These are phyloP conservation scores for Brachyhypopomus occidentalis DNA, from an alignment of 2,113 vertebrate species.

Conservation along the genomic window DNA sequence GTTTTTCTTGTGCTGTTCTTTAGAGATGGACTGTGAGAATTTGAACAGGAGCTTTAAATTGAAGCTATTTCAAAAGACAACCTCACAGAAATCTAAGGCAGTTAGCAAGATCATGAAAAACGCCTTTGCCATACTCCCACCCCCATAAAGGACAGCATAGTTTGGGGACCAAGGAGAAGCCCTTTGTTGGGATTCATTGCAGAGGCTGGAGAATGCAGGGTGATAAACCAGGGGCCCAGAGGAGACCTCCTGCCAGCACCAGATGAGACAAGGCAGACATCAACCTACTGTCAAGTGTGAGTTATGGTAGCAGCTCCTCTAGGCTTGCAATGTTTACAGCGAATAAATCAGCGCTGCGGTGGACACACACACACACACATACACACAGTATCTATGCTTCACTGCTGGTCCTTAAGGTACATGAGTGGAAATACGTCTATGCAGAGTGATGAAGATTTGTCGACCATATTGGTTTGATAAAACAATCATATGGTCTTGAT, in stretches of 20 bases:
- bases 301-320: slow-evolving; percentile 1
- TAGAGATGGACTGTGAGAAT: slow-evolving; percentile 10
- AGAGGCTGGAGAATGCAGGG: slow-evolving; percentile 7
- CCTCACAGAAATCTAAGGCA: background rate
- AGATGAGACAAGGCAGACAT: slow-evolving; percentile 20
- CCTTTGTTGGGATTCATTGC: slow-evolving; percentile 19
- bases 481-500: background rate
- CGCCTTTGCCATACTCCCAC: background rate
- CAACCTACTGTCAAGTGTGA: slow-evolving; percentile 15
- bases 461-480: background rate
- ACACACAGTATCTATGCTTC: background rate
- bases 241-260: slow-evolving; percentile 2
- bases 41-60: background rate
- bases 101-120: background rate
- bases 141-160: background rate
- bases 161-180: slow-evolving; percentile 2
- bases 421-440: background rate
- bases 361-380: background rate
- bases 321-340: background rate
- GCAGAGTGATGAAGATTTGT: background rate
- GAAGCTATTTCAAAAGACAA: background rate
- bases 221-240: slow-evolving; percentile 18
- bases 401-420: background rate
- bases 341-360: slow-evolving; percentile 21
- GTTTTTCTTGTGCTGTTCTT: background rate